Conservation (phyloP, 2,797 vertebrate genomes). For the Artibeus jamaicensis region DNA sequence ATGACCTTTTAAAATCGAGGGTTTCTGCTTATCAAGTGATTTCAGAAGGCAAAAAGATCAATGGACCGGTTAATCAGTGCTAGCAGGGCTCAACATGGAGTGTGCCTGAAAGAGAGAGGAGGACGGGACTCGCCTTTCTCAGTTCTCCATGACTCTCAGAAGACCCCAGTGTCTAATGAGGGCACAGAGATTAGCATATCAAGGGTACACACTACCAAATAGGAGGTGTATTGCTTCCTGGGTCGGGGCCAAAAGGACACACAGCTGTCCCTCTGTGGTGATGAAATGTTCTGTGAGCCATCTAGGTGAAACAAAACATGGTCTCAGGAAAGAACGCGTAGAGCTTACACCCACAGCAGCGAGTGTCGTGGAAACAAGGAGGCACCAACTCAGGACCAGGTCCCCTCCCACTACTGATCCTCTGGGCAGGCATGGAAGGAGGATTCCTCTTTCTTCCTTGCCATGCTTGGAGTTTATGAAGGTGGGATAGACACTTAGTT, state of each 20-base stretch:
- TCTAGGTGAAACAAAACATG: not conserved
- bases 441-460: not conserved
- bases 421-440: not conserved
- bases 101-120: not conserved
- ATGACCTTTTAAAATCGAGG: not conserved
- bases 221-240: not conserved
- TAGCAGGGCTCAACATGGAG: not conserved
- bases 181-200: not conserved
- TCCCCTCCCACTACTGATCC: not conserved
- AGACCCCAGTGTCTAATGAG: fast-evolving
- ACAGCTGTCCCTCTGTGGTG: not conserved
- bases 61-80: not conserved
- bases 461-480: not conserved
- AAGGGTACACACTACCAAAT: not conserved
- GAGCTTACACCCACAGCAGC: not conserved
- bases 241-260: not conserved
- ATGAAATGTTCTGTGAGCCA: not conserved
- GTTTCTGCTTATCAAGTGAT: not conserved
- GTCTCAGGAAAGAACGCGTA: not conserved
- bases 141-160: not conserved
- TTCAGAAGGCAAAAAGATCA: not conserved
- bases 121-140: not conserved
- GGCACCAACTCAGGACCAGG: too few species aligned
- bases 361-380: not conserved
- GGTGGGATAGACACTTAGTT: not conserved